Evolutionary conservation across 2,888 invertebrate genomes (phyloP), one percentile per base, ranked within the genome.

Genomic region (Hirtodrosophila trivittata): DNA sequence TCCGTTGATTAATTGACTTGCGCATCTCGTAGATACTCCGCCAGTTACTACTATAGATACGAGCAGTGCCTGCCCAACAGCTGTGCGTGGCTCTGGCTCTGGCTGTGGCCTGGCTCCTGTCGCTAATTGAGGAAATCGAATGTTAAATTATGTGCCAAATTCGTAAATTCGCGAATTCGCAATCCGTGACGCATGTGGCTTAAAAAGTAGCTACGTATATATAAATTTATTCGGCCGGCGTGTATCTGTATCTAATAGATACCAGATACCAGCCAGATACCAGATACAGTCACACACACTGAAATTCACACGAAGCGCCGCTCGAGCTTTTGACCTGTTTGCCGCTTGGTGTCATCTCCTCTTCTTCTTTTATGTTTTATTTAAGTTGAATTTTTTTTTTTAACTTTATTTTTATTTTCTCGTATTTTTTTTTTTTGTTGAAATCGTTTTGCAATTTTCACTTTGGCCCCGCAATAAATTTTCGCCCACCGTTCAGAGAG

Each of bases 101-200:
- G n/a, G n/a, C n/a, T n/a, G n/a, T n/a, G n/a, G 66, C 66, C 60
- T 56, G 74, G 64, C 71, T 85, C 70, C 82, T 77, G 73, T 75
- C 63, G 75, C 86, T 83, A 82, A 86, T 82, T 75, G 86, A 86
- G 81, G 86, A 82, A 82, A 86, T 86, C 82, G 81, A 82, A 82
- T 86, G 82, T 75, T 75, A 86, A 82, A 75, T 82, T 77, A 82
- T 82, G 86, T 84, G 80, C 57, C 66, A 35, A 47, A 56, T 54
- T 51, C 41, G 49, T 41, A 43, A 25, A 49, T 51, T 51, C 10
- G 43, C 35, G 54, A 45, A 32, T 45, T 42, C 46, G 54, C 54
- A 39, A 59, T 45, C 57, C 64, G 66, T 74, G 77, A 81, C 82
- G 81, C 82, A 81, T 65, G 64, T 46, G 33, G 25, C 65, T 33